phyloP scores from a whole-genome alignment of 2,113 vertebrate genomes.

The Apodemus sylvaticus region DNA sequence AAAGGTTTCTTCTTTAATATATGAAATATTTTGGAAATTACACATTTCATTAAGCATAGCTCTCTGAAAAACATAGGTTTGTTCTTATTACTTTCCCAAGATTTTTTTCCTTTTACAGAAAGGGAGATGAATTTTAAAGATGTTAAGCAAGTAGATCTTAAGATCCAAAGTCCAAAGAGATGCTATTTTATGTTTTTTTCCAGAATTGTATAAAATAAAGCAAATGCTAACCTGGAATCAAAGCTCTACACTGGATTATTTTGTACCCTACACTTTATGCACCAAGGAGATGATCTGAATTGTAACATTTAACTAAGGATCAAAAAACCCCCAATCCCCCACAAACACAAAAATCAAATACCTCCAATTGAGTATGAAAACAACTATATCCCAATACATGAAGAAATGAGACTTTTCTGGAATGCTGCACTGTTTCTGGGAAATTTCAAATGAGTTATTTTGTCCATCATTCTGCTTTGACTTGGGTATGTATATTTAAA shows the following conservation, averaged over 20 bases:
- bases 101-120: background rate
- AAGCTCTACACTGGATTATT: background rate
- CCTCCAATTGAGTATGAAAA: slow-evolving; percentile 59
- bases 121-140: background rate
- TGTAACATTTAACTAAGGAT: slow-evolving; percentile 69
- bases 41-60: background rate
- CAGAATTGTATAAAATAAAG: slow-evolving; percentile 2
- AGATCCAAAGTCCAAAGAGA: background rate
- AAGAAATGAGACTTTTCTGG: slow-evolving; percentile 20
- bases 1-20: background rate
- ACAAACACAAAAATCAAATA: too few relatives aligned
- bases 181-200: background rate
- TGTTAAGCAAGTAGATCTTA: slow-evolving; percentile 22
- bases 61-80: background rate
- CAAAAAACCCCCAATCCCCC: background rate
- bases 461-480: background rate
- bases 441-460: slow-evolving; percentile 55
- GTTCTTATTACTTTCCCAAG: slow-evolving; percentile 48
- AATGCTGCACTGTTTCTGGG: background rate
- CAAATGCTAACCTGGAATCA: slow-evolving; percentile 2
- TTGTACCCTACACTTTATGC: slow-evolving; percentile 3
- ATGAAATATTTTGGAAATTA: background rate
- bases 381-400: slow-evolving; percentile 34
- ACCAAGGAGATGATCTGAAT: slow-evolving; percentile 48
- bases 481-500: background rate